Evolutionary conservation across 2,797 vertebrate genomes (phyloP).

Genomic region (Harpagifer antarcticus): DNA sequence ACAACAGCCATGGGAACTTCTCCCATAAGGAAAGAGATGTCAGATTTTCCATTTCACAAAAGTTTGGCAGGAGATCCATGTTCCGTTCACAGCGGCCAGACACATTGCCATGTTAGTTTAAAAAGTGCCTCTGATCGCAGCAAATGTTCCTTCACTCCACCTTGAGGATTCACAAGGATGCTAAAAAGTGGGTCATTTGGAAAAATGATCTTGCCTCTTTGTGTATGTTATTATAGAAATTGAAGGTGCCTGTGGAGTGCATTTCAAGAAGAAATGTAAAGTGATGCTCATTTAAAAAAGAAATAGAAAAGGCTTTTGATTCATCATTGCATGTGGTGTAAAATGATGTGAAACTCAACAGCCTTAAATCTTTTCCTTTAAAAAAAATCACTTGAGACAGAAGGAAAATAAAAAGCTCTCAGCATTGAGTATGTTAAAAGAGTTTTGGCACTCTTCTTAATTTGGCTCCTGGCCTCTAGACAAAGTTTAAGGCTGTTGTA

Average conservation of each 20-base stretch:
- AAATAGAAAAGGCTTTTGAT: slow-evolving; percentile 11
- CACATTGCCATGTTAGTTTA: slow-evolving; percentile 80
- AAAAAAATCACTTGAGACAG: background rate
- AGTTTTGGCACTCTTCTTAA: slow-evolving; percentile 1
- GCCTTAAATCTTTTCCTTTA: slow-evolving; percentile 7
- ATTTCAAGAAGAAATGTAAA: slow-evolving; percentile 29
- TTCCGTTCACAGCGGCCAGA: slow-evolving; percentile 70
- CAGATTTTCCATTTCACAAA: slow-evolving; percentile 83
- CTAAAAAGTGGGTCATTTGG: slow-evolving; percentile 63
- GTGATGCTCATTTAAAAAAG: slow-evolving; percentile 14
- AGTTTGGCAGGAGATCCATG: slow-evolving; percentile 62
- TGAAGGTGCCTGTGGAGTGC: slow-evolving; percentile 33
- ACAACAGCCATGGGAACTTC: slow-evolving; percentile 68
- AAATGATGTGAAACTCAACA: slow-evolving; percentile 14
- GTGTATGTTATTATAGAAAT: slow-evolving; percentile 43
- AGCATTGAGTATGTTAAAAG: slow-evolving; percentile 3
- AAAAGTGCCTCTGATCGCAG: slow-evolving; percentile 65
- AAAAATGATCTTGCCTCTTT: slow-evolving; percentile 57
- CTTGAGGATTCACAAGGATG: slow-evolving; percentile 58
- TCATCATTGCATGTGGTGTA: background rate
- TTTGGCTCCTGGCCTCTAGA: slow-evolving; percentile 2
- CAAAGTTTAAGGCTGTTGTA: slow-evolving; percentile 39
- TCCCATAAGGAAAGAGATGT: slow-evolving; percentile 74
- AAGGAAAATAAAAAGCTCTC: slow-evolving; percentile 10
- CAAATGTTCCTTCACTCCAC: slow-evolving; percentile 63